Evolutionary conservation across 2,113 vertebrate genomes (phyloP).

Genomic region (Megaceryle maxima): DNA sequence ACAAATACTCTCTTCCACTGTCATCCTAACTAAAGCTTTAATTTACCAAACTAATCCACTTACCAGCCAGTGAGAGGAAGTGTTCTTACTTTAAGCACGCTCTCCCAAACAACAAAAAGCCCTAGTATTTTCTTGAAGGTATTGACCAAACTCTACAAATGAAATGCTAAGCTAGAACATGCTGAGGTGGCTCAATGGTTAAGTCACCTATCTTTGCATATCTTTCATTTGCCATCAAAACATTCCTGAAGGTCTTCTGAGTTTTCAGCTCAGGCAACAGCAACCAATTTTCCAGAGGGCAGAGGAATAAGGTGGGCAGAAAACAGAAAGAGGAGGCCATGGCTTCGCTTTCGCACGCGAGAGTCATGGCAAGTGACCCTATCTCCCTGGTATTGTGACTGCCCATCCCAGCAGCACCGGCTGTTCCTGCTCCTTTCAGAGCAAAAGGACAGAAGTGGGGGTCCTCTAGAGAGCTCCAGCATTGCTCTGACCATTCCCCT

Average conservation of each 20-base stretch:
- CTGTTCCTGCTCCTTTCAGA: not conserved
- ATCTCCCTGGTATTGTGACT: not conserved
- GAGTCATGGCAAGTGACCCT: not conserved
- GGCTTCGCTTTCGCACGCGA: not conserved
- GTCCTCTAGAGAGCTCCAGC: not conserved
- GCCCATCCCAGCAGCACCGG: not conserved
- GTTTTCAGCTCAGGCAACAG: not conserved
- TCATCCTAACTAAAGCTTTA: constrained; percentile 28
- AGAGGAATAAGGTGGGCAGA: not conserved
- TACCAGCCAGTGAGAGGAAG: not conserved
- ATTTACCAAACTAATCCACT: constrained; percentile 48
- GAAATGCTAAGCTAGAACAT: not conserved
- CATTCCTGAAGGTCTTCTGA: not conserved
- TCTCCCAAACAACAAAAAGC: not conserved
- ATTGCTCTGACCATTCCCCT: not conserved
- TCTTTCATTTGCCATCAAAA: not conserved
- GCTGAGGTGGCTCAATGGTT: not conserved
- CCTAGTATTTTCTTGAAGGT: not conserved
- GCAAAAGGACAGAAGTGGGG: not conserved
- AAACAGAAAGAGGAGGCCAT: not conserved
- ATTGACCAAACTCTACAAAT: not conserved
- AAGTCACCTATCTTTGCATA: not conserved
- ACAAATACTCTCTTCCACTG: not conserved
- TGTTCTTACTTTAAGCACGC: not conserved
- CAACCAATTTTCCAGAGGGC: not conserved